phyloP scores from a whole-genome alignment of 2,797 vertebrate genomes.

The Platyrinchus mystaceus region DNA sequence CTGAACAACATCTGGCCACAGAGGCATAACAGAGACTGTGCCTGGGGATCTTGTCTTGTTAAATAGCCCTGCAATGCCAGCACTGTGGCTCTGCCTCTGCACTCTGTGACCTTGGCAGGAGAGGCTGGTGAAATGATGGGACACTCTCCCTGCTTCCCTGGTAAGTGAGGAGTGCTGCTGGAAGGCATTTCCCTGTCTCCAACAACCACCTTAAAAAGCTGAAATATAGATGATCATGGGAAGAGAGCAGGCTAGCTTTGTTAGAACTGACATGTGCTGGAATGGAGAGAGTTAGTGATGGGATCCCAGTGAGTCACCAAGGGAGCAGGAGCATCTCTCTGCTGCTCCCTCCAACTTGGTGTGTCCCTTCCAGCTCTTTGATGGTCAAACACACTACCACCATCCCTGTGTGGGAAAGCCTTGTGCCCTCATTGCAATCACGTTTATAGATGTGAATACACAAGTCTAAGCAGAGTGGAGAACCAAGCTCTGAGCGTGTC shows the following conservation, averaged over 20 bases:
- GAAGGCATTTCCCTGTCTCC: not conserved
- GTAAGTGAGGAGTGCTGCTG: not conserved
- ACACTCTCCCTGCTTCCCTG: not conserved
- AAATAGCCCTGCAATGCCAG: not conserved
- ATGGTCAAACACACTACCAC: rapidly evolving
- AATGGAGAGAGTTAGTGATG: not conserved
- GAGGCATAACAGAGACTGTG: not conserved
- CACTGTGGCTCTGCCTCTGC: rapidly evolving
- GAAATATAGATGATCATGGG: not conserved
- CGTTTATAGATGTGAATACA: not conserved
- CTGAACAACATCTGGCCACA: not conserved
- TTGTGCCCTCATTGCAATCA: rapidly evolving
- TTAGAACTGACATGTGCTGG: not conserved
- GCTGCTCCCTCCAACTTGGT: not conserved
- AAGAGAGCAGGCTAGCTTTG: not conserved
- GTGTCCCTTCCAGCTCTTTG: not conserved
- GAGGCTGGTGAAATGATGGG: not conserved
- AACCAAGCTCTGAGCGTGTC: not conserved
- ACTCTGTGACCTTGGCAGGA: not conserved
- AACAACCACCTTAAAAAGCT: not conserved
- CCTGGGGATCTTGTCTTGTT: not conserved
- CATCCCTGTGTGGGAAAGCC: not conserved
- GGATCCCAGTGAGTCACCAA: too few species aligned
- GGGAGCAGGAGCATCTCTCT: not conserved
- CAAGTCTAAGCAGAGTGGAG: not conserved